These are phyloP conservation scores for Megaceryle alcyon DNA, from an alignment of 2,797 vertebrate species.

Conservation along the genomic window DNA sequence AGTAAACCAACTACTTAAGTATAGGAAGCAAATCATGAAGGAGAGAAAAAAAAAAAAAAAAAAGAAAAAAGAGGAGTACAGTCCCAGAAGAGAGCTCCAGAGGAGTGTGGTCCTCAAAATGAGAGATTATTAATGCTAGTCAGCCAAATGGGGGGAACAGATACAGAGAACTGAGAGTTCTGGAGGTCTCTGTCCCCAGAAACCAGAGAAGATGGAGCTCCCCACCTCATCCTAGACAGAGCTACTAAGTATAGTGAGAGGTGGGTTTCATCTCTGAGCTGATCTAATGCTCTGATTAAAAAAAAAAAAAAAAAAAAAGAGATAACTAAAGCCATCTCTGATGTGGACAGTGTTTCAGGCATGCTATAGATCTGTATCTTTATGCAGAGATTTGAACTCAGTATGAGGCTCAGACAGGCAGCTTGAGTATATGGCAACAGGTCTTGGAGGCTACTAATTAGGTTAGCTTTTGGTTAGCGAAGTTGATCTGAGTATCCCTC, in stretches of 20 bases:
- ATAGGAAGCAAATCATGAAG: not conserved
- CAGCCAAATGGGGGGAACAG: not conserved
- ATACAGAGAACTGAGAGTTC: not conserved
- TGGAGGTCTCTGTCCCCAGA: not conserved
- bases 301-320: not conserved
- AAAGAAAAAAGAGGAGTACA: not conserved
- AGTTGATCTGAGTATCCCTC: not conserved
- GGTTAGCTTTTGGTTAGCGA: not conserved
- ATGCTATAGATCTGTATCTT: not conserved
- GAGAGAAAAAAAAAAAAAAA: not conserved
- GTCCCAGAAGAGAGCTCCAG: not conserved
- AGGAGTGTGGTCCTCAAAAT: accelerated
- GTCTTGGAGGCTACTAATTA: not conserved
- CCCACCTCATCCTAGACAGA: not conserved
- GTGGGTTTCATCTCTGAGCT: not conserved
- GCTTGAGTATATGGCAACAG: not conserved
- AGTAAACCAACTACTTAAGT: not conserved
- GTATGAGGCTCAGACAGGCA: not conserved
- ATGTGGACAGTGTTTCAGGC: not conserved
- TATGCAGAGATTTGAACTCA: not conserved
- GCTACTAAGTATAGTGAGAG: not conserved
- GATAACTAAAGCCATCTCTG: not conserved
- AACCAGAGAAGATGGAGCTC: not conserved
- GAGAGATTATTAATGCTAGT: not conserved
- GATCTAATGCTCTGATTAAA: not conserved